phyloP scores from a whole-genome alignment of 37 sponge, comb jelly and placozoan species.

The Trichoplax adhaerens region DNA sequence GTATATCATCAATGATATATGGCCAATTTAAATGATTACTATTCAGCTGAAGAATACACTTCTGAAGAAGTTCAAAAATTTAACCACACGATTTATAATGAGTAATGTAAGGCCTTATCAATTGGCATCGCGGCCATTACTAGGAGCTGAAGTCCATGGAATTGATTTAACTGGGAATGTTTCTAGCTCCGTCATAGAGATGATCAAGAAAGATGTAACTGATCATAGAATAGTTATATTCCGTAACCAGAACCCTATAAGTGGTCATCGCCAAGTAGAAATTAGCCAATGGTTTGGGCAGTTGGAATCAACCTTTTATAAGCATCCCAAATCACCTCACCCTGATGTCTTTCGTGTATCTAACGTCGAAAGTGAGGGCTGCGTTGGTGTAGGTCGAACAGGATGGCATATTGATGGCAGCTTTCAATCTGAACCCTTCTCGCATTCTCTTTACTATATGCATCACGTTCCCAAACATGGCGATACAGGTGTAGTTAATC shows the following conservation, averaged over 20 bases:
- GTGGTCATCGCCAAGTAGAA: slow-evolving; percentile 16
- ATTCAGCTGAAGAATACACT: too few species aligned
- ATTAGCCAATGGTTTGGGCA: slow-evolving; percentile 20
- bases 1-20: too few species aligned
- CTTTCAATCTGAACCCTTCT: slow-evolving; percentile 8
- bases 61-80: too few species aligned
- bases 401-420: slow-evolving; percentile 21
- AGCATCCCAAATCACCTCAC: slow-evolving; percentile 10
- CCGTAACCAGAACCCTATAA: slow-evolving; percentile 3
- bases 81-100: too few species aligned
- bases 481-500: slow-evolving; percentile 2
- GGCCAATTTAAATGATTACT: too few species aligned
- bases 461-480: slow-evolving; percentile 5
- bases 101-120: background rate
- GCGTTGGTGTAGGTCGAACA: slow-evolving; percentile 12
- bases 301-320: slow-evolving; percentile 14
- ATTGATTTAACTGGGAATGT: slow-evolving; percentile 1
- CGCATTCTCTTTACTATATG: slow-evolving; percentile 11
- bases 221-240: slow-evolving; percentile 11
- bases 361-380: slow-evolving; percentile 11
- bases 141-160: slow-evolving; percentile 16
- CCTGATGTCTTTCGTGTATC: slow-evolving; percentile 12
- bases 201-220: slow-evolving; percentile 9
- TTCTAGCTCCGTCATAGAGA: background rate
- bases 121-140: slow-evolving; percentile 2